phyloP scores from a whole-genome alignment of 2,888 invertebrate genomes.

The Aphodius sticticus region DNA sequence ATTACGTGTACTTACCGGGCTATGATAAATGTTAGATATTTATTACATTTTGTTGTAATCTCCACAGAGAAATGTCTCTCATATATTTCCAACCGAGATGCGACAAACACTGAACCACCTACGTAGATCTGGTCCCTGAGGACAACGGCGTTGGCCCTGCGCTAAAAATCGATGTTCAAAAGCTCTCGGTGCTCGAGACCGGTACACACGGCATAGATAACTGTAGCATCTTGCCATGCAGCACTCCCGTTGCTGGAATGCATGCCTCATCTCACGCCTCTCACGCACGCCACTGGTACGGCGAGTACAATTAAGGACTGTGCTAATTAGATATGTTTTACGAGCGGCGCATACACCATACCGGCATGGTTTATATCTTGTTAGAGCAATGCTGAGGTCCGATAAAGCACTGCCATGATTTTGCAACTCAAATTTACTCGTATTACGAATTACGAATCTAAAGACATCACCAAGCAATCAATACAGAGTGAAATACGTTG shows the following conservation, averaged over 20 bases:
- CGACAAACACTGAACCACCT: neutral
- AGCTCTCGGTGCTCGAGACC: neutral
- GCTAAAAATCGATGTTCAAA: neutral
- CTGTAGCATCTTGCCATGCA: neutral
- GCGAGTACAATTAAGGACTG: neutral
- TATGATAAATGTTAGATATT: neutral
- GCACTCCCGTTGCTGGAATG: neutral
- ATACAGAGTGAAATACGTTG: no score
- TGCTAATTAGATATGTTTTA: neutral
- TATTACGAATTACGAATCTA: no score
- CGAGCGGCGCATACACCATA: neutral
- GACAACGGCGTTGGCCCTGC: neutral
- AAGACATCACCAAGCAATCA: no score
- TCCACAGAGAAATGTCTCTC: neutral
- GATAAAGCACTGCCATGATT: neutral
- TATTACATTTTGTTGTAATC: conserved; percentile 4
- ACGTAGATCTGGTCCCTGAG: neutral
- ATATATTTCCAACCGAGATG: neutral
- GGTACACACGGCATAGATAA: neutral
- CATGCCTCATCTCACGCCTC: neutral
- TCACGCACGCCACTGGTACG: neutral
- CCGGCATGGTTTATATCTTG: neutral
- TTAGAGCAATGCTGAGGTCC: neutral
- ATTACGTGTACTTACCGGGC: conserved; percentile 4
- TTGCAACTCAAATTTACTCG: neutral